Evolutionary conservation across 2,888 invertebrate genomes (phyloP).

Genomic region (Sepiola atlantica): DNA sequence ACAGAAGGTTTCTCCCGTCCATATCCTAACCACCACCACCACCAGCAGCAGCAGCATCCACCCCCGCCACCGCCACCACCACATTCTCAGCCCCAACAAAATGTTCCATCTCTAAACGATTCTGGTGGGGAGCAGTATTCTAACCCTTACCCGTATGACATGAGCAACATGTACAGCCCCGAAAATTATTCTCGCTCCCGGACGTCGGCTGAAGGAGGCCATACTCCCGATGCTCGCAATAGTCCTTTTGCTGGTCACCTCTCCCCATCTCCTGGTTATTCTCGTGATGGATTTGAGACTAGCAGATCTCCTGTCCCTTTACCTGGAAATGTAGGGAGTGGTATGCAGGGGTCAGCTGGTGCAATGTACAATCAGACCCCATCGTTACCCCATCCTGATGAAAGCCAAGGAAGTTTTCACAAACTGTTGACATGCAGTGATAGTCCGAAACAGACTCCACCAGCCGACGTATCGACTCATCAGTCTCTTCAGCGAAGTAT

Average conservation of each 20-base stretch:
- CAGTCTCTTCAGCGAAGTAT: constrained; percentile 46
- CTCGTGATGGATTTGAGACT: constrained; percentile 44
- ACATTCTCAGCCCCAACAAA: background rate
- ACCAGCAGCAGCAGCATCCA: background rate
- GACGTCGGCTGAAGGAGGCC: constrained; percentile 36
- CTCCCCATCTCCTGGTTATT: constrained; percentile 45
- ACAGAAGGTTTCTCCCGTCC: constrained; percentile 47
- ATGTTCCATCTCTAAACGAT: background rate
- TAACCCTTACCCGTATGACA: constrained; percentile 40
- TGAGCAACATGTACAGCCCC: constrained; percentile 41
- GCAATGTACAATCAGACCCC: constrained; percentile 39
- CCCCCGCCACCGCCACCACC: background rate
- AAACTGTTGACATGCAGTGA: constrained; percentile 40
- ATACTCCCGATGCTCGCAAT: constrained; percentile 42
- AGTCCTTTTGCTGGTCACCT: constrained; percentile 42
- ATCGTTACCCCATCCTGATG: constrained; percentile 32
- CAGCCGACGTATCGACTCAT: constrained; percentile 37
- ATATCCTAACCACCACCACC: constrained; percentile 35
- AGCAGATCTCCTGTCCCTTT: constrained; percentile 44
- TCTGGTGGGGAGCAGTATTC: constrained; percentile 37
- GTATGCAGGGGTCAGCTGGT: background rate
- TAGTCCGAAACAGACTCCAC: constrained; percentile 32
- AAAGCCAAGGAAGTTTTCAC: constrained; percentile 47
- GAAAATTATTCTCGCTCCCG: constrained; percentile 34
- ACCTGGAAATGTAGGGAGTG: constrained; percentile 34